Conservation (phyloP, 2,888 invertebrate genomes). For the Sinodicranocentrus sp. region DNA sequence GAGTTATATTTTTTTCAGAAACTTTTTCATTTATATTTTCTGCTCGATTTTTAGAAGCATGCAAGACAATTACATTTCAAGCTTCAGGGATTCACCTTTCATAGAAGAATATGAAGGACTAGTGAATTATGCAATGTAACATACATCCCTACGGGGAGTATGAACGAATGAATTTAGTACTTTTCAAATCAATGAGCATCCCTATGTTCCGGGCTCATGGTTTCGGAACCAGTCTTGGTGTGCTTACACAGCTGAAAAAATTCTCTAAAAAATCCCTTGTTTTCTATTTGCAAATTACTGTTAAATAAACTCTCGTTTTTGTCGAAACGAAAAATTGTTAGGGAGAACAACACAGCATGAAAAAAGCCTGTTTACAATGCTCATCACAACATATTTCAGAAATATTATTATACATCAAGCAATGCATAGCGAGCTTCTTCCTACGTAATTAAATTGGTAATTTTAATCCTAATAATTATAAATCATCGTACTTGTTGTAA, state of each 20-base stretch:
- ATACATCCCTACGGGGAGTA: too few species aligned
- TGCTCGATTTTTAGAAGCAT: neutral
- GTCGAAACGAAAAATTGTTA: neutral
- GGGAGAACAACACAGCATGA: too few species aligned
- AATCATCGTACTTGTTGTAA: too few species aligned
- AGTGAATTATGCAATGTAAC: too few species aligned
- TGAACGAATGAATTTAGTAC: too few species aligned
- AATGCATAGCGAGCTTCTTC: too few species aligned
- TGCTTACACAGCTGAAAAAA: neutral
- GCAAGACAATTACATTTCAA: neutral
- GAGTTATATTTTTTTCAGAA: conserved; percentile 36
- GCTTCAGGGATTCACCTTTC: neutral
- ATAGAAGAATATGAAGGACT: neutral
- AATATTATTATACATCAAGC: too few species aligned
- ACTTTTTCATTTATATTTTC: neutral
- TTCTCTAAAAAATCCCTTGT: neutral
- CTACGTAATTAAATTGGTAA: conserved; percentile 41
- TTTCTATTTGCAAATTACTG: conserved; percentile 19
- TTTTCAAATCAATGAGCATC: neutral
- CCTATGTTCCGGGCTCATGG: conserved; percentile 58
- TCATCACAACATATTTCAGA: too few species aligned
- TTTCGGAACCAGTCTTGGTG: conserved; percentile 30
- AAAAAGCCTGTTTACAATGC: too few species aligned
- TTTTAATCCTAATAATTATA: neutral
- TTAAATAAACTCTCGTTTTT: conserved; percentile 57